Conservation (phyloP, 2,113 vertebrate genomes). For the Rostratula benghalensis region DNA sequence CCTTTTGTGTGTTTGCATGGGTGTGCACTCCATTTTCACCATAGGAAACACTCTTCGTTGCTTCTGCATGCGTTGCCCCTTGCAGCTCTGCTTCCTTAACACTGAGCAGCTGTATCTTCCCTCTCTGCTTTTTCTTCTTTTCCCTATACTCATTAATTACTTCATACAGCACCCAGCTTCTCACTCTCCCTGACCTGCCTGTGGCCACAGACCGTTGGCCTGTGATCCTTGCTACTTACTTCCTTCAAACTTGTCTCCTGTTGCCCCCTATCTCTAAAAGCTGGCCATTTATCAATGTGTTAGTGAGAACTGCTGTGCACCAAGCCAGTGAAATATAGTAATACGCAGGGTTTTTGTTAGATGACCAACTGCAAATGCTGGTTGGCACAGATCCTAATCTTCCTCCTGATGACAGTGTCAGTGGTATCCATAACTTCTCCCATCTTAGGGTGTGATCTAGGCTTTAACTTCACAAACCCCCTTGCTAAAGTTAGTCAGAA, state of each 20-base stretch:
- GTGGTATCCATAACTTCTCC: not conserved
- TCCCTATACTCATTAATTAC: not conserved
- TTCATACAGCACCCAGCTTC: not conserved
- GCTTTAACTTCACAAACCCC: not conserved
- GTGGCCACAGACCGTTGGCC: not conserved
- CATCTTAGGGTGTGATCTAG: not conserved
- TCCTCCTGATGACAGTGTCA: rapidly evolving
- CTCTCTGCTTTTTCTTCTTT: not conserved
- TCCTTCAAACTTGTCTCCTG: not conserved
- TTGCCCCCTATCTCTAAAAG: not conserved
- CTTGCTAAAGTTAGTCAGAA: not conserved
- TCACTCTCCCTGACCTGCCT: not conserved
- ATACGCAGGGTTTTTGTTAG: not conserved
- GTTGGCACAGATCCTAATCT: not conserved
- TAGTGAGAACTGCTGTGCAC: not conserved
- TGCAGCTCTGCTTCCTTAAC: not conserved
- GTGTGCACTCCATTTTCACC: rapidly evolving
- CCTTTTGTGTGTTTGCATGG: not conserved
- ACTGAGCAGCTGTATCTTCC: not conserved
- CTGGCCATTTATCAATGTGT: not conserved
- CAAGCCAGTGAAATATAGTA: not conserved
- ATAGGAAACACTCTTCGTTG: not conserved
- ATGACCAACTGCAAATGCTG: not conserved
- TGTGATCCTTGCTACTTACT: not conserved
- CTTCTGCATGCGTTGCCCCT: not conserved